Conservation (phyloP, 2,888 invertebrate genomes). For the Cataglyphis cursor region DNA sequence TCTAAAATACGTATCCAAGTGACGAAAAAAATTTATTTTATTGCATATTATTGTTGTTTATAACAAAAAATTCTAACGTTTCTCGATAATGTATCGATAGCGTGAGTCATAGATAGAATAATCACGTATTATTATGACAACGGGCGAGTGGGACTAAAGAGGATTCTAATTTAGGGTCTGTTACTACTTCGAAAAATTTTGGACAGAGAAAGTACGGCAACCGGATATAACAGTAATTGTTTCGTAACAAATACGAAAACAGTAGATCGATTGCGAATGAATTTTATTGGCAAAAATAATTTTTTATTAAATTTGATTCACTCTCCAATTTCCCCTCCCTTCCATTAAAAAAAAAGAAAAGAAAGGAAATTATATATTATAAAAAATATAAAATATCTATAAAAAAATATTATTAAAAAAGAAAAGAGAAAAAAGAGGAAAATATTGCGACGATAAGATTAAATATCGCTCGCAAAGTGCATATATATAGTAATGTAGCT, state of each 20-base stretch:
- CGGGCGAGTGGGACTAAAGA: not conserved
- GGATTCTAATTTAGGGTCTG: not conserved
- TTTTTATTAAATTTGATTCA: not conserved
- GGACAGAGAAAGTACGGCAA: conserved; percentile 7
- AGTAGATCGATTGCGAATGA: not conserved
- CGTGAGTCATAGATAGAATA: not conserved
- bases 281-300: not conserved
- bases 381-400: not conserved
- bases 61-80: not conserved
- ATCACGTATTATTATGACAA: not conserved
- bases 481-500: not conserved
- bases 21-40: not conserved
- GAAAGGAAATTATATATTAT: not conserved
- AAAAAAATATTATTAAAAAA: not conserved
- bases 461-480: not conserved
- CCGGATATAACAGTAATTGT: not conserved
- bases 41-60: not conserved
- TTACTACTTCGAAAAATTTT: not conserved
- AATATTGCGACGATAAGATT: not conserved
- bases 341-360: not conserved
- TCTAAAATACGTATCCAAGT: not conserved
- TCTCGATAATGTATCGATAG: not conserved
- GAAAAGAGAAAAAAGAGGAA: not conserved
- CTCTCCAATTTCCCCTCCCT: not conserved
- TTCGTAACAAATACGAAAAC: not conserved